phyloP scores from a whole-genome alignment of 2,888 invertebrate species.

The Metallyticus violacea region DNA sequence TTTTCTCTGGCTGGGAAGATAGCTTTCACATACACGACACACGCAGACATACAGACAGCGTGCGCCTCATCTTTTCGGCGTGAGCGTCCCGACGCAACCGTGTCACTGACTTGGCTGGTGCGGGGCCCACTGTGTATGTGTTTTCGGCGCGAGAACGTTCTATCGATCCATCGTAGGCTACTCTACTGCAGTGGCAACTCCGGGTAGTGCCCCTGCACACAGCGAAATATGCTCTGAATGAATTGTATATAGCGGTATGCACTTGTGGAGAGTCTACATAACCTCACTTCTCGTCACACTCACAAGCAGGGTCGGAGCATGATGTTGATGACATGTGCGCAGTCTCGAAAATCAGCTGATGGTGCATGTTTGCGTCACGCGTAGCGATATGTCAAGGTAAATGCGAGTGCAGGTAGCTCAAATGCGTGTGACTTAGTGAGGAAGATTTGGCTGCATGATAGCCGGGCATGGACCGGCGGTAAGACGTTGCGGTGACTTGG shows the following conservation, averaged over 20 bases:
- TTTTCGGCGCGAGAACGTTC: background rate
- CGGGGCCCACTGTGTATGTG: background rate
- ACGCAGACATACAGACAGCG: background rate
- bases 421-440: background rate
- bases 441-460: background rate
- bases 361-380: too few species aligned
- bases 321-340: background rate
- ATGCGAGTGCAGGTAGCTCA: background rate
- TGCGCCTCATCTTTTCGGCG: too few species aligned
- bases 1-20: background rate
- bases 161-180: background rate
- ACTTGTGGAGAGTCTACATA: background rate
- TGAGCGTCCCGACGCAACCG: background rate
- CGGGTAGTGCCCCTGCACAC: background rate
- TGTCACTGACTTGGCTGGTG: background rate
- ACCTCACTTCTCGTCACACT: background rate
- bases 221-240: background rate
- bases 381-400: background rate
- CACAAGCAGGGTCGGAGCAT: background rate
- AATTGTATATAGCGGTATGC: background rate
- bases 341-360: background rate
- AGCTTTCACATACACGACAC: background rate
- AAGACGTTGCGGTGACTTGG: background rate
- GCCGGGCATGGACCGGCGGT: background rate
- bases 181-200: background rate